phyloP scores from a whole-genome alignment of 2,113 vertebrate species.

The Lepidothrix coronata region DNA sequence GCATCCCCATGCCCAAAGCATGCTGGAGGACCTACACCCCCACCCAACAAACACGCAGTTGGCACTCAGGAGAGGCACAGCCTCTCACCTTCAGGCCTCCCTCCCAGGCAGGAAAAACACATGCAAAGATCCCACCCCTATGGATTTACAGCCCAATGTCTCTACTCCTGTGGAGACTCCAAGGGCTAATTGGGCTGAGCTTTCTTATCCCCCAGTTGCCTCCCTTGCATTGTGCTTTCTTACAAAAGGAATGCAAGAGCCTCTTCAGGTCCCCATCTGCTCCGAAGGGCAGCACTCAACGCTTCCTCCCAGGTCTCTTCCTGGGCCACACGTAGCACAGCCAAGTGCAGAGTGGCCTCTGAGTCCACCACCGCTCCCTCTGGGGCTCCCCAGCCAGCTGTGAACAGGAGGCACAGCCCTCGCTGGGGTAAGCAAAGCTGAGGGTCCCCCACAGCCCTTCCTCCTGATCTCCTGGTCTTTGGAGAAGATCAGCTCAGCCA shows the following conservation, averaged over 20 bases:
- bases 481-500: not conserved
- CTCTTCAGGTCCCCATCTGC: not conserved
- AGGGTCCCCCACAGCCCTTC: not conserved
- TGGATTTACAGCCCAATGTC: not conserved
- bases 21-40: not conserved
- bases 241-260: not conserved
- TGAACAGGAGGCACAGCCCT: not conserved
- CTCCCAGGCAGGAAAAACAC: not conserved
- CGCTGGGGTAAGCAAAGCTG: not conserved
- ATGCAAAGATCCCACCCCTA: not conserved
- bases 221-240: not conserved
- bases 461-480: not conserved
- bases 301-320: not conserved
- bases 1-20: accelerated
- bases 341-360: not conserved
- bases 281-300: not conserved
- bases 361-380: not conserved
- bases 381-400: not conserved
- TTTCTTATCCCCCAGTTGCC: not conserved
- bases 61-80: not conserved
- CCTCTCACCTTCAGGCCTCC: not conserved
- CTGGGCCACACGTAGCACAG: accelerated
- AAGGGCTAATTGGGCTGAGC: not conserved
- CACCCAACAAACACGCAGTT: not conserved
- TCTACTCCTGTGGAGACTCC: not conserved